Evolutionary conservation across 2,797 vertebrate species (phyloP), one percentile per base, ranked within the genome.

Genomic region (Spheniscus humboldti): DNA sequence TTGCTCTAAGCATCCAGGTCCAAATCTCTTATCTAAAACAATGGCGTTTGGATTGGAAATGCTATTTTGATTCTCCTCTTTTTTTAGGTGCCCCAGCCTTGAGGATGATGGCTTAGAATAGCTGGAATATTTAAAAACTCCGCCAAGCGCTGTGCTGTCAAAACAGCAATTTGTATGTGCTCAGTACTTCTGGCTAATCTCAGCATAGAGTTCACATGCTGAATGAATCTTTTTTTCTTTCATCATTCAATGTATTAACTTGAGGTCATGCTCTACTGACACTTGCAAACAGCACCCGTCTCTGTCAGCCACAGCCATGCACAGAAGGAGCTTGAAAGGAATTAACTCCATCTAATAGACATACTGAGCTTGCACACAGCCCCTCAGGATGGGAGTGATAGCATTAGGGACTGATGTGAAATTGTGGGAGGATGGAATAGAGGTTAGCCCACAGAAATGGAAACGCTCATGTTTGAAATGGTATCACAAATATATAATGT

Each of bases 221-320:
- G 96, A 97, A 97, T 96, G 93, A 84, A 90, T 93, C 93, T 93
- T 86, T 83, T 77, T 97, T 97, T 83, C 95, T 97, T 86, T 96
- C 93, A 94, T 97, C 94, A 76, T 96, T 96, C 95, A 94, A 1
- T 69, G 62, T 93, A 96, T 96, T 97, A 96, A 96, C 95, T 96
- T 3, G 83, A 96, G 97, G 97, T 97, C 95, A 96, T 87, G 95
- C 93, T 97, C 92, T 60, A 72, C 43, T 94, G 96, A 93, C 94
- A 95, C 96, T 95, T 94, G 93, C 83, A 94, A 96, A 94, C 93
- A 97, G 96, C 87, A 93, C 90, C 84, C 53, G 14, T 83, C 81
- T 88, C 91, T 95, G 94, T 96, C 96, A 95, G 90, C 96, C 96
- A 95, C 83, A 96, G 93, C 77, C 82, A 68, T 3, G 31, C 74